Evolutionary conservation across 2,888 invertebrate genomes (phyloP).

Genomic region (Chrysopilus asiliformis): DNA sequence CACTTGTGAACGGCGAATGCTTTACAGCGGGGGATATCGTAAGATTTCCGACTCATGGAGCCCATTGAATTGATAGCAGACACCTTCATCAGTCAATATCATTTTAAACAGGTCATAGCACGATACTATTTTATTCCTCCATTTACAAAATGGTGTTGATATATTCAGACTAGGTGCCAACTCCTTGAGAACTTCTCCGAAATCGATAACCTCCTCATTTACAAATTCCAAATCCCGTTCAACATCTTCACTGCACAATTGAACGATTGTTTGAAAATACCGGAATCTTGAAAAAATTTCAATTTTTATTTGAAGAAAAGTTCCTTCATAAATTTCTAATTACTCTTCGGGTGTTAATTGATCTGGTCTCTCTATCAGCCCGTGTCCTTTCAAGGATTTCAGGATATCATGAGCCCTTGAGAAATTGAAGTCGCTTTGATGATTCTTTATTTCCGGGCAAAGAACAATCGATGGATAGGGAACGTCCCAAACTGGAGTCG

Average conservation of each 20-base stretch:
- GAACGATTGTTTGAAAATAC: not conserved
- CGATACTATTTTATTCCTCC: conserved; percentile 1
- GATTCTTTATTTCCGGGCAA: conserved; percentile 12
- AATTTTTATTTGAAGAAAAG: not conserved
- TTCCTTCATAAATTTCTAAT: not conserved
- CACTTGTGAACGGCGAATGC: no score
- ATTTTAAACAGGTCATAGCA: conserved; percentile 1
- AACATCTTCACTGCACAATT: no score
- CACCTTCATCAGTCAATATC: conserved; percentile 7
- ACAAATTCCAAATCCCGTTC: no score
- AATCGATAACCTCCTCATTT: no score
- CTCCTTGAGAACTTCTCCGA: no score
- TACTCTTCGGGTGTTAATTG: not conserved
- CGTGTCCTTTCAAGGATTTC: no score
- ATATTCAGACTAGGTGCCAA: conserved; percentile 1
- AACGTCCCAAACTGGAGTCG: conserved; percentile 31
- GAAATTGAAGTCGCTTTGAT: conserved; percentile 44
- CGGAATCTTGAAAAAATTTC: not conserved
- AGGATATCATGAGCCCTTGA: conserved; percentile 38
- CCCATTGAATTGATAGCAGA: conserved; percentile 8
- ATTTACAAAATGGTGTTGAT: conserved; percentile 7
- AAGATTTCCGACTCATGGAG: conserved; percentile 28
- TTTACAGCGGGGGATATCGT: no score
- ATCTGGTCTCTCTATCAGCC: no score
- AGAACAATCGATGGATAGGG: conserved; percentile 15